Evolutionary conservation across 30 jellyfish, hydroid and myxozoan species (phyloP).

Genomic region (Chrysaora quinquecirrha): DNA sequence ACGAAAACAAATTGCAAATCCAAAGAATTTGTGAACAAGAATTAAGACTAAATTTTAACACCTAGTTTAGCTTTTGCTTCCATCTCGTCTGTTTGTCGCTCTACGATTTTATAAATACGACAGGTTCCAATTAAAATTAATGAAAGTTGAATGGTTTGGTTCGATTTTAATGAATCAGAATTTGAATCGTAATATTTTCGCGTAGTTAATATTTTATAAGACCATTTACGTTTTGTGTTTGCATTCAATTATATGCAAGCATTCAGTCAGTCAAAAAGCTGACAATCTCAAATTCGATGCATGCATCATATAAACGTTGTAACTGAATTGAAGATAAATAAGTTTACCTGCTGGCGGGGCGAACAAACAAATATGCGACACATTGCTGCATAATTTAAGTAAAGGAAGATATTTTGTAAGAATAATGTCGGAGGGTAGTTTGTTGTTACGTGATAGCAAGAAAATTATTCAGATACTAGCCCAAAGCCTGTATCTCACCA

Average conservation of each 20-base stretch:
- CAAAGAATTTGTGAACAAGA: no score
- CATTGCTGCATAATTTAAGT: no score
- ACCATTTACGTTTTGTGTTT: constrained; percentile 29
- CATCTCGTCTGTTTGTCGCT: no score
- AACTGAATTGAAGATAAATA: neutral
- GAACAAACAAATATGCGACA: no score
- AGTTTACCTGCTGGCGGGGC: neutral
- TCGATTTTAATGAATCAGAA: neutral
- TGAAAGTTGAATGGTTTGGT: neutral
- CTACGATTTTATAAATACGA: neutral
- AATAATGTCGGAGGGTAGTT: no score
- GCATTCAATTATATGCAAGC: constrained; percentile 16
- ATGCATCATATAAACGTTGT: neutral
- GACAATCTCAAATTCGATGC: neutral
- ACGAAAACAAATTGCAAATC: no score
- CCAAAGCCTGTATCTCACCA: no score
- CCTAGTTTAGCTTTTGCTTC: no score
- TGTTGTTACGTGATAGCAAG: no score
- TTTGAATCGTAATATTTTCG: neutral
- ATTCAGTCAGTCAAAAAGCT: neutral
- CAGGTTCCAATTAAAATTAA: neutral
- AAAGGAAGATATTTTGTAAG: no score
- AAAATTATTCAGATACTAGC: no score
- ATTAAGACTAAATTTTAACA: no score
- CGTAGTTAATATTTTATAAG: constrained; percentile 36